phyloP scores from a whole-genome alignment of 2,113 vertebrate genomes.

The Brachionichthys hirsutus region DNA sequence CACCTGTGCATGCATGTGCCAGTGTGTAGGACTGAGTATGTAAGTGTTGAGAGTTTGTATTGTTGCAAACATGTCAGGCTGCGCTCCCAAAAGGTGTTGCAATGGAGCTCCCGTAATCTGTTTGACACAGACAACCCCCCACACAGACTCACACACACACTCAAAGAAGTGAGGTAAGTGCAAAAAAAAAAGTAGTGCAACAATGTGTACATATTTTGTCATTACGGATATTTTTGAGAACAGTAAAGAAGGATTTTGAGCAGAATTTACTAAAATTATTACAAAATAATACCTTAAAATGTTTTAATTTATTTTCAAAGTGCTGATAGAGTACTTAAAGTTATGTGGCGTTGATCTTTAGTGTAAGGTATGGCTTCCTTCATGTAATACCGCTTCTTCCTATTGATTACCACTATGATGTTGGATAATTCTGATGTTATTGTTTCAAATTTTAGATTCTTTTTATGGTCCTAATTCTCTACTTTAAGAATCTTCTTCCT shows the following conservation, averaged over 20 bases:
- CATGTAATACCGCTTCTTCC: too few relatives aligned
- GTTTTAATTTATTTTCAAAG: too few relatives aligned
- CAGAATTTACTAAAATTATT: background rate
- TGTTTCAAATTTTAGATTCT: too few relatives aligned
- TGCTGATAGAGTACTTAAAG: too few relatives aligned
- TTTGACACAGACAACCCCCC: background rate
- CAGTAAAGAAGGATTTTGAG: background rate
- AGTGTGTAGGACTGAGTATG: slow-evolving; percentile 10
- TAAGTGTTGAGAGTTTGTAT: slow-evolving; percentile 36
- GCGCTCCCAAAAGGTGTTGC: slow-evolving; percentile 14
- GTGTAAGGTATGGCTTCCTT: too few relatives aligned
- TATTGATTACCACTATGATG: too few relatives aligned
- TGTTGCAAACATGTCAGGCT: slow-evolving; percentile 43
- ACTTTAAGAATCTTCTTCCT: background rate
- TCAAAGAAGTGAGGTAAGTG: background rate
- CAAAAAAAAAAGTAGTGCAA: background rate
- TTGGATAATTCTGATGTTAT: too few relatives aligned
- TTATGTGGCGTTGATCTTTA: too few relatives aligned
- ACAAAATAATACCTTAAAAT: too few relatives aligned
- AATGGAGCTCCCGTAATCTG: background rate
- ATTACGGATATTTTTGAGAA: background rate
- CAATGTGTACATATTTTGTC: background rate
- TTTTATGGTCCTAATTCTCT: too few relatives aligned
- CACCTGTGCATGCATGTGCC: slow-evolving; percentile 41
- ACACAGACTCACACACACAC: background rate